phyloP scores from a whole-genome alignment of 2,113 vertebrate species.

The Bos javanicus region DNA sequence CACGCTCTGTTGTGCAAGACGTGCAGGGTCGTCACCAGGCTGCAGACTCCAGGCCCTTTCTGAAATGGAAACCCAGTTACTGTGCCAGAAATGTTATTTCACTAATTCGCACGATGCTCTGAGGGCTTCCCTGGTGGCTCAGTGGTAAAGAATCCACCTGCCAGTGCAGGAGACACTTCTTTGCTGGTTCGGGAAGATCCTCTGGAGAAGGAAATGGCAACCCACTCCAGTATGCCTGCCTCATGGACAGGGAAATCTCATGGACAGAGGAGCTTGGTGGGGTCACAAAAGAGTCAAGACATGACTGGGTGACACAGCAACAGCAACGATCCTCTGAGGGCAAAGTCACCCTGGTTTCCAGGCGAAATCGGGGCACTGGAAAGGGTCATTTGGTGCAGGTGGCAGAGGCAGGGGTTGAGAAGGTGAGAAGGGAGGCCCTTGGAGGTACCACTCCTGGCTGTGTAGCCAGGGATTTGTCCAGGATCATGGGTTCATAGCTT shows the following conservation, averaged over 20 bases:
- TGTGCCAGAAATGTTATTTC: rapidly evolving
- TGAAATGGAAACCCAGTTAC: not conserved
- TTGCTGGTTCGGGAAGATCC: not conserved
- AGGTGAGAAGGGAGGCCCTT: not conserved
- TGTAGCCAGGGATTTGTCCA: not conserved
- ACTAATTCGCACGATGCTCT: rapidly evolving
- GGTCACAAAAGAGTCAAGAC: not conserved
- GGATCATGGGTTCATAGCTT: rapidly evolving
- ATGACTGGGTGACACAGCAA: too few species aligned
- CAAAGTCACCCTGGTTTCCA: not conserved
- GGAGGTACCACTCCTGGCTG: not conserved
- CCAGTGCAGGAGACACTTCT: not conserved
- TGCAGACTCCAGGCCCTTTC: not conserved
- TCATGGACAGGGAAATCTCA: not conserved
- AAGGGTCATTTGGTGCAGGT: not conserved
- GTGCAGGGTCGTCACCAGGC: not conserved
- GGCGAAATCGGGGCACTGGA: not conserved
- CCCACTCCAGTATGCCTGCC: not conserved
- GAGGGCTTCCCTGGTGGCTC: not conserved
- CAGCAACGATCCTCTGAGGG: not conserved
- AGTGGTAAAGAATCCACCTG: not conserved
- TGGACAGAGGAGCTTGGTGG: not conserved
- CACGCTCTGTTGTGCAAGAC: rapidly evolving
- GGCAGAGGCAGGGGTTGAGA: not conserved
- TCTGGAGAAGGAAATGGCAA: not conserved